These are phyloP conservation scores for Euschistus heros DNA, from an alignment of 1,140 invertebrate genomes.

Conservation along the genomic window DNA sequence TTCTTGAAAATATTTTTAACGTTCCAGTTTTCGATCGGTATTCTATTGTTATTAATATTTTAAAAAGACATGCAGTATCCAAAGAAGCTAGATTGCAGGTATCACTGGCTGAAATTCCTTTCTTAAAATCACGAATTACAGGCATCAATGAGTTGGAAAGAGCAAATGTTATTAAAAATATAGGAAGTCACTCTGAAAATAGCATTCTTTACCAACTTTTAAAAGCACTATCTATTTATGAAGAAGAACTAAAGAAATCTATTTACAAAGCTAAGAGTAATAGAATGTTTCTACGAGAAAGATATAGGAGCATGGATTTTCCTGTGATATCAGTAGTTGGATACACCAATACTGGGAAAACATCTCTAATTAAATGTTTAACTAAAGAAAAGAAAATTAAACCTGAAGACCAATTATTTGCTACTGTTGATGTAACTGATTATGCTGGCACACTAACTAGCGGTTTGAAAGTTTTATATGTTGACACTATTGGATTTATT, in stretches of 20 bases:
- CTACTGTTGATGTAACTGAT: conserved; percentile 77
- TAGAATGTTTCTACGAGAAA: conserved; percentile 45
- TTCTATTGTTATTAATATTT: conserved; percentile 73
- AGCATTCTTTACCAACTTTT: conserved; percentile 43
- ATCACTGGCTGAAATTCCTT: conserved; percentile 79
- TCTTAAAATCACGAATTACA: conserved; percentile 43
- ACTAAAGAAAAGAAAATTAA: conserved; percentile 52
- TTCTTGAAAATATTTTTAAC: conserved; percentile 47
- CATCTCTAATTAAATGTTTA: conserved; percentile 68
- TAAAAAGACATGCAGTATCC: conserved; percentile 65
- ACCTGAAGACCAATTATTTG: conserved; percentile 74
- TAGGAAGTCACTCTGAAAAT: conserved; percentile 35
- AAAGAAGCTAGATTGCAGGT: conserved; percentile 77
- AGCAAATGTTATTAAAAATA: conserved; percentile 32
- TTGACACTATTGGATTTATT: conserved; percentile 90
- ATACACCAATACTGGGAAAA: conserved; percentile 84
- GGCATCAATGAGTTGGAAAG: conserved; percentile 20
- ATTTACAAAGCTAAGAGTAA: conserved; percentile 53
- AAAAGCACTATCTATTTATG: conserved; percentile 47
- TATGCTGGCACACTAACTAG: conserved; percentile 60
- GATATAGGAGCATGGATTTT: conserved; percentile 46
- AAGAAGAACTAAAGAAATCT: conserved; percentile 51
- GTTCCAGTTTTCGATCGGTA: conserved; percentile 72
- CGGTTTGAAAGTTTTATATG: conserved; percentile 55
- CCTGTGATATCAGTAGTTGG: conserved; percentile 74